phyloP scores from a whole-genome alignment of 1,140 invertebrate genomes.

The Drosophila parvula region DNA sequence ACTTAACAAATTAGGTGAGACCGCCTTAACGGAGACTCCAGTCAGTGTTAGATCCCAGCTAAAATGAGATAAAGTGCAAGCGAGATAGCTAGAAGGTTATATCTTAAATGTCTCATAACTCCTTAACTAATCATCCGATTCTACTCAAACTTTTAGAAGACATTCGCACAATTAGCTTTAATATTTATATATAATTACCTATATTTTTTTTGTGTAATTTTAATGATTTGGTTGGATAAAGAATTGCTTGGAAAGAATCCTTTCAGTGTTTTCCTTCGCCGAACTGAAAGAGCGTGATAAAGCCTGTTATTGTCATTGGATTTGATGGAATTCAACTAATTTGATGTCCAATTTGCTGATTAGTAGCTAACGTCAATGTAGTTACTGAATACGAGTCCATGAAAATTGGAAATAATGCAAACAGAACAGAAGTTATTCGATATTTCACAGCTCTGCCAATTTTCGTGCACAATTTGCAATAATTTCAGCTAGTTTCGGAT shows the following conservation, averaged over 20 bases:
- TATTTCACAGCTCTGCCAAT: not conserved
- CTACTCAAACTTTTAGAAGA: not conserved
- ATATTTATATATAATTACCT: too few relatives aligned
- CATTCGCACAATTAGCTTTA: not conserved
- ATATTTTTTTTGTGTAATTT: too few relatives aligned
- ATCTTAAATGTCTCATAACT: not conserved
- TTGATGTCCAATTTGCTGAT: constrained; percentile 1
- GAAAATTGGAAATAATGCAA: not conserved
- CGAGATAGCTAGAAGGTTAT: too few relatives aligned
- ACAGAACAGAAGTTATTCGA: not conserved
- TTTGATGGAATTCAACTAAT: not conserved
- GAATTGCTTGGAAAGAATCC: too few relatives aligned
- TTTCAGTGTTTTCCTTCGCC: not conserved
- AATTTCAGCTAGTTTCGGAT: not conserved
- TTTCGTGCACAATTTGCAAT: not conserved
- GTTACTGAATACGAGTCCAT: not conserved
- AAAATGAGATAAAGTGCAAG: too few relatives aligned
- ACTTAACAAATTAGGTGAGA: too few relatives aligned
- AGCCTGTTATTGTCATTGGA: not conserved
- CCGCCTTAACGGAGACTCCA: too few relatives aligned
- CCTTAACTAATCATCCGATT: not conserved
- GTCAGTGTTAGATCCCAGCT: too few relatives aligned
- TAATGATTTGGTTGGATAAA: too few relatives aligned
- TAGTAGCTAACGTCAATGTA: not conserved
- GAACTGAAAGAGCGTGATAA: not conserved